phyloP scores from a whole-genome alignment of 2,888 invertebrate species.

The Trissonchulus latispiculum region DNA sequence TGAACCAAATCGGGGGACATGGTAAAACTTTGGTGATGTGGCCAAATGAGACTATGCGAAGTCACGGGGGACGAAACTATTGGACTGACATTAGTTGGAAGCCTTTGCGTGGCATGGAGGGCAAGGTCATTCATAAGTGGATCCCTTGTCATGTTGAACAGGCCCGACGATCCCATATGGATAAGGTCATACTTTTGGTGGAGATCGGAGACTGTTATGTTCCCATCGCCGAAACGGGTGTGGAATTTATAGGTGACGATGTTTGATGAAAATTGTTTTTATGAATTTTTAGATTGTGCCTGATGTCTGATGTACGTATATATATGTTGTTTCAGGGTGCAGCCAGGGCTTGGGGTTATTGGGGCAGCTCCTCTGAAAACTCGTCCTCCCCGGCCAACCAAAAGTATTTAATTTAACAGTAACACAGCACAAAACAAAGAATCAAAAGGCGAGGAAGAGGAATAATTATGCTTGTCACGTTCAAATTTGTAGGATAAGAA shows the following conservation, averaged over 20 bases:
- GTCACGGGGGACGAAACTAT: slow-evolving; percentile 68
- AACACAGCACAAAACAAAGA: too few species aligned
- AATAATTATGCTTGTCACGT: too few species aligned
- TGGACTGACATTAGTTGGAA: slow-evolving; percentile 74
- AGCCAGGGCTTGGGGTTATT: too few species aligned
- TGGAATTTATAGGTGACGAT: slow-evolving; percentile 48
- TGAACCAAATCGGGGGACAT: slow-evolving; percentile 35
- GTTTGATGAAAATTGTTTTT: too few species aligned
- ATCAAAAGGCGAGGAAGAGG: too few species aligned
- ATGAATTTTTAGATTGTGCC: too few species aligned
- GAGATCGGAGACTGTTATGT: slow-evolving; percentile 78
- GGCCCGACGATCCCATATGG: slow-evolving; percentile 75
- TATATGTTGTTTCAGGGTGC: too few species aligned
- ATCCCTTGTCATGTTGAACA: slow-evolving; percentile 80
- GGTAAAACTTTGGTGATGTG: slow-evolving; percentile 59
- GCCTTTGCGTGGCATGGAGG: slow-evolving; percentile 82
- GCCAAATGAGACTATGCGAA: slow-evolving; percentile 80
- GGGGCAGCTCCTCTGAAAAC: too few species aligned
- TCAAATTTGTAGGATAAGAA: too few species aligned
- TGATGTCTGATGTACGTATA: too few species aligned
- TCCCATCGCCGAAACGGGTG: slow-evolving; percentile 79
- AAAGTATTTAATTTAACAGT: too few species aligned
- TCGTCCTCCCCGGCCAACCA: too few species aligned
- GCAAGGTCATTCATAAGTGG: slow-evolving; percentile 84
- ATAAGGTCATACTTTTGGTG: slow-evolving; percentile 78